Evolutionary conservation across 1,140 invertebrate species (phyloP).

Genomic region (Drosophila triauraria): DNA sequence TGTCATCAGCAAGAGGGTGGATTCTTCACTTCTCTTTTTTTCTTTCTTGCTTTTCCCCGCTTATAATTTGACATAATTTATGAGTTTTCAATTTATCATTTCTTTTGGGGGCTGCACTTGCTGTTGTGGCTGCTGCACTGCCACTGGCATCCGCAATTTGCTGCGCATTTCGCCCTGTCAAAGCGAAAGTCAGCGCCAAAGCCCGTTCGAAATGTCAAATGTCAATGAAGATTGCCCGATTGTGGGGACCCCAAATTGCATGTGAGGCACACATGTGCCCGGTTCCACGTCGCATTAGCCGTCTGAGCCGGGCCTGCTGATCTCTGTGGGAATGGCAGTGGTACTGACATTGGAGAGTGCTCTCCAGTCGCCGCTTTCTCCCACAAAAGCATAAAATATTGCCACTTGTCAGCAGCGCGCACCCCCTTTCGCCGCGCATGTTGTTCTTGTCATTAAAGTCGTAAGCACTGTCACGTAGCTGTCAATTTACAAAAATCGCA

Average conservation of each 20-base stretch:
- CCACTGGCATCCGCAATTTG: conserved; percentile 44
- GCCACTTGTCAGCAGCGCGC: conserved; percentile 63
- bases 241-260: conserved; percentile 50
- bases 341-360: conserved; percentile 1
- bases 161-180: conserved; percentile 34
- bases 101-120: conserved; percentile 27
- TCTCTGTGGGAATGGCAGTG: conserved; percentile 58
- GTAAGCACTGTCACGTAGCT: conserved; percentile 78
- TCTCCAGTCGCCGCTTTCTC: conserved; percentile 6
- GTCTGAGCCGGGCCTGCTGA: conserved; percentile 36
- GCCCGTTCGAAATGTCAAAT: conserved; percentile 64
- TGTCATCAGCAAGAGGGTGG: conserved; percentile 27
- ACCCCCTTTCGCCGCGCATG: conserved; percentile 35
- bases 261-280: conserved; percentile 69
- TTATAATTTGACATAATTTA: conserved; percentile 79
- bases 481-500: conserved; percentile 81
- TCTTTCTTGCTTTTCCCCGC: neutral
- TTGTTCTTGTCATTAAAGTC: conserved; percentile 78
- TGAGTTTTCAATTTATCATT: conserved; percentile 80
- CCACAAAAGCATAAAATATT: conserved; percentile 58
- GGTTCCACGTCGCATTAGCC: conserved; percentile 21
- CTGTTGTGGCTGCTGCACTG: conserved; percentile 5
- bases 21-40: conserved; percentile 11
- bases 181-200: conserved; percentile 24
- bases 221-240: conserved; percentile 60